phyloP scores from a whole-genome alignment of 2,797 vertebrate genomes.

The Crypturellus tataupa region DNA sequence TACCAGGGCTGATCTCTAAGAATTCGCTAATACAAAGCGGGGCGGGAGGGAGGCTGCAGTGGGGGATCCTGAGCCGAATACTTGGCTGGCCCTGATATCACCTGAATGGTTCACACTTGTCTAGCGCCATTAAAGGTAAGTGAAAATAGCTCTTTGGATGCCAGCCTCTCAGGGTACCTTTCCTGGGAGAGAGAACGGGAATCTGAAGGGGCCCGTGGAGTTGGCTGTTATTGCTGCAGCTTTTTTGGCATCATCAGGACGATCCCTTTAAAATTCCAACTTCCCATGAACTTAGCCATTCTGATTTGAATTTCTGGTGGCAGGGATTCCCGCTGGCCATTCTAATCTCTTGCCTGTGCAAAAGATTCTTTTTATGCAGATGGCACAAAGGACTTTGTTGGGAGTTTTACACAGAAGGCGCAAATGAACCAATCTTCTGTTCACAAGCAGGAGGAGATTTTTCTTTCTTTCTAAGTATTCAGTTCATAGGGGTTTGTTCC shows the following conservation, averaged over 20 bases:
- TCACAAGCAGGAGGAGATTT: constrained; percentile 42
- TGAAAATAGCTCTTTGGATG: not conserved
- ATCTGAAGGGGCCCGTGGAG: not conserved
- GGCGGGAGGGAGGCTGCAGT: accelerated
- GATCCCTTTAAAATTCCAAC: constrained; percentile 68
- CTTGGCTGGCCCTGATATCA: not conserved
- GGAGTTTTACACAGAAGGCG: constrained; percentile 47
- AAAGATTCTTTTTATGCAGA: constrained; percentile 65
- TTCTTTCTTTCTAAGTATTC: constrained; percentile 56
- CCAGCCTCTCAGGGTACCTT: accelerated
- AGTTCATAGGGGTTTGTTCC: constrained; percentile 40
- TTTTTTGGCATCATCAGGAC: constrained; percentile 64
- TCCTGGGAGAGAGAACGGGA: not conserved
- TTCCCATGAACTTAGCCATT: constrained; percentile 77
- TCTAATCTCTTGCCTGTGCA: constrained; percentile 62
- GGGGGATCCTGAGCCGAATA: accelerated
- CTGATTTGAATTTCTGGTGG: constrained; percentile 71
- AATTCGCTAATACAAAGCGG: accelerated
- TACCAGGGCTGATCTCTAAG: accelerated
- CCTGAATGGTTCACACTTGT: accelerated
- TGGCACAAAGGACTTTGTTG: constrained; percentile 69
- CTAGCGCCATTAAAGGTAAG: not conserved
- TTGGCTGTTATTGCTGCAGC: not conserved
- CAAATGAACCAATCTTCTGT: constrained; percentile 65
- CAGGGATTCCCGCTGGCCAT: constrained; percentile 71